phyloP scores from a whole-genome alignment of 2,888 invertebrate species.

The Pollenia angustigena region DNA sequence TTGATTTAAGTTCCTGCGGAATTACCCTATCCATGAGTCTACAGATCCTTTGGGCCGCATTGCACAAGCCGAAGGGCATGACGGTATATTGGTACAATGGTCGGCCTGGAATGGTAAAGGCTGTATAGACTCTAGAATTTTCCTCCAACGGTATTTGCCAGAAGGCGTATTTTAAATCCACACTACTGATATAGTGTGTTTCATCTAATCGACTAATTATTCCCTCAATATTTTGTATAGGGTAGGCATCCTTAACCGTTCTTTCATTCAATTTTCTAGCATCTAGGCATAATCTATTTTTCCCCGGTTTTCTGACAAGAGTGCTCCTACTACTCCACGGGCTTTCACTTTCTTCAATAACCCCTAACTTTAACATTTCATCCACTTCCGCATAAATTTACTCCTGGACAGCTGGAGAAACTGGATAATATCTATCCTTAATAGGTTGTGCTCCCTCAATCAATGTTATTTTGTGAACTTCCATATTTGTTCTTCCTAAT shows the following conservation, averaged over 20 bases:
- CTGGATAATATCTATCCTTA: too few species aligned
- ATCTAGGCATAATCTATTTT: slow-evolving; percentile 76
- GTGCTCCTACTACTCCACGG: slow-evolving; percentile 77
- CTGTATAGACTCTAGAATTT: slow-evolving; percentile 38
- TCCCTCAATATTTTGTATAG: slow-evolving; percentile 42
- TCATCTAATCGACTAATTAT: slow-evolving; percentile 47
- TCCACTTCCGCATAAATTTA: slow-evolving; percentile 65
- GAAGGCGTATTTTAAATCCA: slow-evolving; percentile 52
- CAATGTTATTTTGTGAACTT: too few species aligned
- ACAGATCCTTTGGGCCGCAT: slow-evolving; percentile 69
- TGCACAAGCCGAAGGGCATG: slow-evolving; percentile 67
- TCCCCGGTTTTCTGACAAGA: slow-evolving; percentile 75
- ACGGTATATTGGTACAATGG: slow-evolving; percentile 58
- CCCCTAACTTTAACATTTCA: slow-evolving; percentile 76
- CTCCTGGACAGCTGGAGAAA: too few species aligned
- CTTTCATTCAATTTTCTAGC: slow-evolving; percentile 76
- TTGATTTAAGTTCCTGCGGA: slow-evolving; percentile 35
- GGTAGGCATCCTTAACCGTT: slow-evolving; percentile 40
- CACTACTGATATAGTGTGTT: slow-evolving; percentile 50
- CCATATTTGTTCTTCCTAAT: too few species aligned
- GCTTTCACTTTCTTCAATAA: slow-evolving; percentile 77
- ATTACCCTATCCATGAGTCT: slow-evolving; percentile 69
- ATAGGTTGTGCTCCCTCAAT: too few species aligned
- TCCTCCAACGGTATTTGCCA: slow-evolving; percentile 70
- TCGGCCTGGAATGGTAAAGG: slow-evolving; percentile 43